Evolutionary conservation across 2,888 invertebrate species (phyloP).

Genomic region (Phorcus lineatus): DNA sequence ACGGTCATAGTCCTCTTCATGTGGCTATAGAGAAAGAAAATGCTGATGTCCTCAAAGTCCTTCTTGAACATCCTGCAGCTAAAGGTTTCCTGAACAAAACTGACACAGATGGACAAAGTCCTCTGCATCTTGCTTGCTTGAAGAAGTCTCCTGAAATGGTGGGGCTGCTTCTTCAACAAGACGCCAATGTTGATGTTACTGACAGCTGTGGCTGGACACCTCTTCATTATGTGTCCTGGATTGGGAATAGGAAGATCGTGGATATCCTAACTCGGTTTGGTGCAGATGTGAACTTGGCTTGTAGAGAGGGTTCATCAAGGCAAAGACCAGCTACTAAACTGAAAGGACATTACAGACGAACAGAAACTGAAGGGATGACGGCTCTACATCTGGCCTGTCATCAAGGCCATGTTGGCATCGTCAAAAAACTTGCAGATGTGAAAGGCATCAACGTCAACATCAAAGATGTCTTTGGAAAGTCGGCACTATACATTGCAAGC

Average conservation of each 20-base stretch:
- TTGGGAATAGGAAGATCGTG: neutral
- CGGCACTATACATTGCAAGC: constrained; percentile 7
- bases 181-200: constrained; percentile 12
- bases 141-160: constrained; percentile 15
- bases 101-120: constrained; percentile 1
- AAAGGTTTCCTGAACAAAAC: constrained; percentile 20
- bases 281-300: neutral
- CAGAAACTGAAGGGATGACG: constrained; percentile 10
- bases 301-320: neutral
- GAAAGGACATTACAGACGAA: neutral
- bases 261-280: neutral
- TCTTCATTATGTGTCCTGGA: neutral
- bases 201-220: constrained; percentile 15
- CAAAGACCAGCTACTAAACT: neutral
- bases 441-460: neutral
- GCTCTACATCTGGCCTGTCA: constrained; percentile 12
- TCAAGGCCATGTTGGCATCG: constrained; percentile 10
- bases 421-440: neutral
- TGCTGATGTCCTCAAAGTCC: neutral
- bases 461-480: constrained; percentile 2
- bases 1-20: neutral
- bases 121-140: constrained; percentile 5
- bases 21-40: neutral
- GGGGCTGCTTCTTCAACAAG: neutral
- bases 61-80: neutral